Evolutionary conservation across 1,140 invertebrate genomes (phyloP).

Genomic region (Nomia melanderi): DNA sequence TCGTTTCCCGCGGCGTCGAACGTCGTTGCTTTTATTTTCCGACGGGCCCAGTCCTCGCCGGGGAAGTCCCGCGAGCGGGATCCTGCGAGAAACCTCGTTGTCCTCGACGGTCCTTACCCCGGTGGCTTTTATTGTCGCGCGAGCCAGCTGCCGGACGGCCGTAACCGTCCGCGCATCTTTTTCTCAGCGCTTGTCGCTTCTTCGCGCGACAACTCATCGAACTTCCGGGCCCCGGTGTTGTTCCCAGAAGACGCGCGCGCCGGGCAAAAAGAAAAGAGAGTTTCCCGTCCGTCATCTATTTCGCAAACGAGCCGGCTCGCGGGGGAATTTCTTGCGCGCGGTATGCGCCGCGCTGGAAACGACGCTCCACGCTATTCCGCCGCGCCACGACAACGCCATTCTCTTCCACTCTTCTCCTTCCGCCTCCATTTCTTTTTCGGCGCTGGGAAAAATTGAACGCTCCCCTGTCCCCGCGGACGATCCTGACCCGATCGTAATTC

Average conservation of each 20-base stretch:
- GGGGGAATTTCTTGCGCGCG: slow-evolving; percentile 28
- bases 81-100: too few species aligned
- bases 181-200: slow-evolving; percentile 14
- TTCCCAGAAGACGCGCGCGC: slow-evolving; percentile 20
- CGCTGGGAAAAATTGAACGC: slow-evolving; percentile 21
- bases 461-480: too few species aligned
- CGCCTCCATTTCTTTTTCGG: too few species aligned
- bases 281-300: slow-evolving; percentile 44
- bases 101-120: too few species aligned
- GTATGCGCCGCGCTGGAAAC: slow-evolving; percentile 9
- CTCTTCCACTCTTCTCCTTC: too few species aligned
- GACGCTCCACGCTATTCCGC: background rate
- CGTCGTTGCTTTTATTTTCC: background rate
- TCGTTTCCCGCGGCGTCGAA: slow-evolving; percentile 27
- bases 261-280: slow-evolving; percentile 31
- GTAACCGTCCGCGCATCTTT: slow-evolving; percentile 30
- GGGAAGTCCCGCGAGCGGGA: background rate
- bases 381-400: too few species aligned
- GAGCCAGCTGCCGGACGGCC: background rate
- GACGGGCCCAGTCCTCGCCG: background rate
- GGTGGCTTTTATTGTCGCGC: slow-evolving; percentile 25
- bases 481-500: slow-evolving; percentile 54
- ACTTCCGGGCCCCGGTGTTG: slow-evolving; percentile 30
- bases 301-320: slow-evolving; percentile 40
- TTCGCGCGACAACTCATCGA: slow-evolving; percentile 33